Base-by-base conservation (phyloP, 2,113 vertebrate species). In the Elachura formosa region DNA sequence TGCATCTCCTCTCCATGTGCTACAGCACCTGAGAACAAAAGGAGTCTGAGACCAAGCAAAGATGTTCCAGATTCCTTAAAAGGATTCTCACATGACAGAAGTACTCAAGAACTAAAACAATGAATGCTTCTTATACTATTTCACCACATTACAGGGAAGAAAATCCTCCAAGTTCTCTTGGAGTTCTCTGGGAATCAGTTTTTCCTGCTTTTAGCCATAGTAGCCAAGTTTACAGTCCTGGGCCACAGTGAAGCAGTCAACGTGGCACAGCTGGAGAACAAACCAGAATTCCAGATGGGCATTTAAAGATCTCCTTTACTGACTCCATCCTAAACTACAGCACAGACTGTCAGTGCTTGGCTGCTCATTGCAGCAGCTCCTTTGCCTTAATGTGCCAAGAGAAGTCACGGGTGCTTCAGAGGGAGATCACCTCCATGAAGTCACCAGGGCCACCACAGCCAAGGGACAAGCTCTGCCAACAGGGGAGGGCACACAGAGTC, bases 331-430 rank as follows among this genome's bases (percentile, higher is more conserved):
- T n/a, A 64, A 72, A 79, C n/a, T 16, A 36, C 71, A 78, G 6
- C 10, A 25, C 3, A 41, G 59, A 19, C 20, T 34, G 4, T 6
- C 54, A 40, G 66, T 2, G 0, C 49, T 48, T 26, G 15, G 36
- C 49, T 73, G 28, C 51, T 52, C 28, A 28, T 2, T 4, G 38
- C 80, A 63, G 74, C 56, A 90, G 48, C 51, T 71, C 20, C 24
- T 67, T 28, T 16, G 34, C 48, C 22, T 52, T 15, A 12, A 46
- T 0, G 1, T 9, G 72, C 67, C 46, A 77, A 89, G 43, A 6
- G 20, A 40, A 51, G 40, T 11, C 14, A 11, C 24, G 0, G 0
- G n/a, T 1, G 2, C 28, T 36, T n/a, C 19, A 3, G 9, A 17
- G 33, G 15, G 59, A 36, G 28, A 33, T n/a, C 6, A 4, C 11